phyloP scores from a whole-genome alignment of 1,140 invertebrate species.

The Oryzaephilus surinamensis region DNA sequence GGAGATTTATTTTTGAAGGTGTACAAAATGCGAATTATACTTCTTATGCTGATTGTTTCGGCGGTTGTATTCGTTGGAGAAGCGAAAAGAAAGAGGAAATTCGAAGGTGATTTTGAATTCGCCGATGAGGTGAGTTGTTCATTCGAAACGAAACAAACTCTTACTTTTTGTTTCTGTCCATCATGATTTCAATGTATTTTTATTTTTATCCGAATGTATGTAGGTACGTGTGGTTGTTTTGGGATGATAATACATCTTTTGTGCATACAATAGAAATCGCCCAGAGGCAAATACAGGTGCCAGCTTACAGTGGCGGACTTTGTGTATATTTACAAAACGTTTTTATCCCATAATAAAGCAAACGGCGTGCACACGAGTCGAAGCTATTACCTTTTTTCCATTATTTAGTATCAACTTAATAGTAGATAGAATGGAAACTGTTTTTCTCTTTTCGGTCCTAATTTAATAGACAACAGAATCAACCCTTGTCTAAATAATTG shows the following conservation, averaged over 20 bases:
- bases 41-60: too few relatives aligned
- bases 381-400: too few relatives aligned
- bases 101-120: slow-evolving; percentile 59
- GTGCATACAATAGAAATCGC: background rate
- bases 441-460: too few relatives aligned
- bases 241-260: background rate
- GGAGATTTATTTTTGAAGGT: too few relatives aligned
- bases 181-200: background rate
- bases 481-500: too few relatives aligned
- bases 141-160: too few relatives aligned
- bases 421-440: too few relatives aligned
- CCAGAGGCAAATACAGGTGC: slow-evolving; percentile 1
- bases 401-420: too few relatives aligned
- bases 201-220: background rate
- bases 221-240: background rate
- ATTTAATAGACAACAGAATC: too few relatives aligned
- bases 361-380: too few relatives aligned
- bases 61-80: slow-evolving; percentile 23
- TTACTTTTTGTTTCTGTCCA: background rate
- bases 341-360: too few relatives aligned
- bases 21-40: too few relatives aligned
- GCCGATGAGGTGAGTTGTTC: slow-evolving; percentile 49
- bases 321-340: background rate
- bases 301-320: slow-evolving; percentile 1
- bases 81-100: slow-evolving; percentile 47